phyloP scores from a whole-genome alignment of 2,888 invertebrate species.

The Euzetes globulus region DNA sequence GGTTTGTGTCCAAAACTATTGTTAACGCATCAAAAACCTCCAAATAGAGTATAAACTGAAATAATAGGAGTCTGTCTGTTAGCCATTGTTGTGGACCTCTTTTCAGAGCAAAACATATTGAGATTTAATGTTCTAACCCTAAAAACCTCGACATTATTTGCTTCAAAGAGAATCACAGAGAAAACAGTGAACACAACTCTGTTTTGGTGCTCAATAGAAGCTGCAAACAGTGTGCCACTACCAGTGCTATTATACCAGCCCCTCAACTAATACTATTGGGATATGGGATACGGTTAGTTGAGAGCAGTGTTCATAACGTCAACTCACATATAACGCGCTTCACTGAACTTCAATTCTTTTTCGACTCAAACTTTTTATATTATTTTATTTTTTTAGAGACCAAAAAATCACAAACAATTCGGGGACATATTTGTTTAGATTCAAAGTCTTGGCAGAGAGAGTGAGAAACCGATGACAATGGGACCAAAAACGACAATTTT shows the following conservation, averaged over 20 bases:
- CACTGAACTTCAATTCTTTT: conserved; percentile 26
- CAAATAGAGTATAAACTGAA: conserved; percentile 21
- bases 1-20: conserved; percentile 9
- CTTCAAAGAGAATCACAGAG: conserved; percentile 2
- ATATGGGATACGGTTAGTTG: conserved; percentile 25
- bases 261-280: conserved; percentile 2
- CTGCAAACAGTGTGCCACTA: background rate
- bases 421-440: background rate
- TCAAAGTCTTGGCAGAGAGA: background rate
- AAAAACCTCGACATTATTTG: background rate
- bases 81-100: conserved; percentile 9
- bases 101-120: conserved; percentile 24
- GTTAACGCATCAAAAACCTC: conserved; percentile 16
- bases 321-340: conserved; percentile 23
- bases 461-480: background rate
- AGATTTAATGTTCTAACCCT: conserved; percentile 25
- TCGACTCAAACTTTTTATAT: background rate
- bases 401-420: conserved; percentile 6
- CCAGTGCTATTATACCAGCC: background rate
- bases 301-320: conserved; percentile 16
- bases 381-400: background rate
- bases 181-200: background rate
- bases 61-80: conserved; percentile 12
- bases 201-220: background rate
- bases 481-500: background rate